Evolutionary conservation across 2,888 invertebrate species (phyloP).

Genomic region (Pedicia rivosa): DNA sequence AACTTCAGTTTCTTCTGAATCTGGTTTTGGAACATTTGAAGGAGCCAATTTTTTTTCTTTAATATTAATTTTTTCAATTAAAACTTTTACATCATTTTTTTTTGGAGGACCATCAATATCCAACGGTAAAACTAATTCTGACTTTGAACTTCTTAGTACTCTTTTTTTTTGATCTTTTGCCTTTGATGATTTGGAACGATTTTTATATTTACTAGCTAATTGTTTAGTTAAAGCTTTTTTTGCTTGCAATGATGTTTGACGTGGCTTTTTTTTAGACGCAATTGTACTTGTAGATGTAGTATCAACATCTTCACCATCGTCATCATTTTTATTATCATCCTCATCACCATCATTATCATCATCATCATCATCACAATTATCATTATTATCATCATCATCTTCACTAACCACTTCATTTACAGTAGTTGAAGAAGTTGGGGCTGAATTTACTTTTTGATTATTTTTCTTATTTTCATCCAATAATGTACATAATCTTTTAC

Average conservation of each 20-base stretch:
- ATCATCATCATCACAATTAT: conserved; percentile 1
- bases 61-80: not conserved
- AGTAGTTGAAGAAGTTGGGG: not conserved
- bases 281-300: not conserved
- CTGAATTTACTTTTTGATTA: conserved; percentile 1
- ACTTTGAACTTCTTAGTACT: too few species aligned
- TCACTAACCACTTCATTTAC: not conserved
- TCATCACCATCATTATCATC: conserved; percentile 4
- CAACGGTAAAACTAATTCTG: too few species aligned
- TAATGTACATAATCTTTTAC: conserved; percentile 39
- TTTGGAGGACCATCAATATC: too few species aligned
- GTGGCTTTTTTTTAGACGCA: not conserved
- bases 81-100: too few species aligned
- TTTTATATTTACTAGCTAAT: too few species aligned
- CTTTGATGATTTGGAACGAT: too few species aligned
- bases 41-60: not conserved
- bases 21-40: not conserved
- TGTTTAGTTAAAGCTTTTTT: too few species aligned
- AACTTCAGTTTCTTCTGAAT: not conserved
- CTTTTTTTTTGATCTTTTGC: too few species aligned
- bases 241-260: not conserved
- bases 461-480: conserved; percentile 12
- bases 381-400: not conserved
- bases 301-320: conserved; percentile 8
- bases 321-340: conserved; percentile 4